A percentile compares a stretch with the other conserved stretches of the same genome.
Conservation (phyloP, 2,113 vertebrate species). For the Eidolon helvum region DNA sequence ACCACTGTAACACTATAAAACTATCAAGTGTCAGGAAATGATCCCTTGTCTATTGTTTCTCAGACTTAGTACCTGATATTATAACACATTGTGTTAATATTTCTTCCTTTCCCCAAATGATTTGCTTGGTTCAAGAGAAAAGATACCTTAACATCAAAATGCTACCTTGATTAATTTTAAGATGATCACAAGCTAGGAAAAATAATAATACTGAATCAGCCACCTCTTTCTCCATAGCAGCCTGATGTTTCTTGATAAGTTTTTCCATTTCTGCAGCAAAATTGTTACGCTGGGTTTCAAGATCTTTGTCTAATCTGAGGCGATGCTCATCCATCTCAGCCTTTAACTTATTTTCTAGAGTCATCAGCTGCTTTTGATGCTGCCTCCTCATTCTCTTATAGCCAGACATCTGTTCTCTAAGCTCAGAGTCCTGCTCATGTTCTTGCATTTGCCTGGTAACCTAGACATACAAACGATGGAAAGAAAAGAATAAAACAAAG, state of each 20-base stretch:
- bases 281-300: constrained; percentile 97
- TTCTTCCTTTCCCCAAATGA: constrained; percentile 62
- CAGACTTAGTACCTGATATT: neutral
- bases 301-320: constrained; percentile 97
- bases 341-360: constrained; percentile 98
- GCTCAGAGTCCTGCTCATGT: constrained; percentile 97
- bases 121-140: constrained; percentile 65
- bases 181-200: constrained; percentile 29
- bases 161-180: constrained; percentile 50
- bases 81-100: constrained; percentile 66
- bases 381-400: constrained; percentile 99
- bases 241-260: constrained; percentile 97
- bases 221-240: constrained; percentile 98
- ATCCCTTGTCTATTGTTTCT: neutral
- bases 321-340: constrained; percentile 98
- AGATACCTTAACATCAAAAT: constrained; percentile 66
- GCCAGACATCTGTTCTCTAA: constrained; percentile 98
- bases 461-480: constrained; percentile 79
- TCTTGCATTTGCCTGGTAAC: constrained; percentile 99
- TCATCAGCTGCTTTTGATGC: constrained; percentile 99
- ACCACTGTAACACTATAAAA: neutral
- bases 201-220: constrained; percentile 22
- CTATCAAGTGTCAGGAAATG: constrained; percentile 17
- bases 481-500: neutral
- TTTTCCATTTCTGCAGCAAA: constrained; percentile 99